These are phyloP conservation scores for Mnemiopsis leidyi DNA, from an alignment of 37 sponge, comb jelly and placozoan genomes.

Conservation along the genomic window DNA sequence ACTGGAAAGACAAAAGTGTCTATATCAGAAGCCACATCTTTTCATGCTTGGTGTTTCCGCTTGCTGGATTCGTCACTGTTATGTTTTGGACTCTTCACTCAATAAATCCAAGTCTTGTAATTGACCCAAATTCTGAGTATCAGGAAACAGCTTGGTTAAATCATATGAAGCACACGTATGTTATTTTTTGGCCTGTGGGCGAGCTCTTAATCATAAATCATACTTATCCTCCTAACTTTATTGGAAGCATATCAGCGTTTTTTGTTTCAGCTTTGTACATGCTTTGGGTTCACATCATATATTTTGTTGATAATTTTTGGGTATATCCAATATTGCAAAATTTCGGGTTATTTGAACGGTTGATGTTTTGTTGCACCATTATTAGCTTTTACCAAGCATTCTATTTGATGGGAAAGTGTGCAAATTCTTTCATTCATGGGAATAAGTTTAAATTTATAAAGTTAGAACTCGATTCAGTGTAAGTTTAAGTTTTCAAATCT, in stretches of 20 bases:
- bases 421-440: too few relatives aligned
- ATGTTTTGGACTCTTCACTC: not conserved
- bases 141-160: not conserved
- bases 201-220: not conserved
- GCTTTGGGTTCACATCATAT: not conserved
- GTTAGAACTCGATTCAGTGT: too few relatives aligned
- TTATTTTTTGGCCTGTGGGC: not conserved
- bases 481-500: too few relatives aligned
- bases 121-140: not conserved
- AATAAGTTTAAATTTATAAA: too few relatives aligned
- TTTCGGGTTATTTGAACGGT: not conserved
- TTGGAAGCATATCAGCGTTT: not conserved
- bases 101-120: not conserved
- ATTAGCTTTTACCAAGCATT: not conserved
- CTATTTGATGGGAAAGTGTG: not conserved
- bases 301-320: not conserved
- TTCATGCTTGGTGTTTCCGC: not conserved
- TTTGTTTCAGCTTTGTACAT: not conserved
- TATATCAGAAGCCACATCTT: not conserved
- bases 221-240: not conserved
- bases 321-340: not conserved
- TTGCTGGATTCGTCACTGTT: not conserved
- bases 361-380: not conserved
- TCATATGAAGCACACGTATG: not conserved
- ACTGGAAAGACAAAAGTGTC: not conserved